Base-by-base conservation (phyloP, 1,140 invertebrate genomes). In the Pseudomyrmex cubaensis region DNA sequence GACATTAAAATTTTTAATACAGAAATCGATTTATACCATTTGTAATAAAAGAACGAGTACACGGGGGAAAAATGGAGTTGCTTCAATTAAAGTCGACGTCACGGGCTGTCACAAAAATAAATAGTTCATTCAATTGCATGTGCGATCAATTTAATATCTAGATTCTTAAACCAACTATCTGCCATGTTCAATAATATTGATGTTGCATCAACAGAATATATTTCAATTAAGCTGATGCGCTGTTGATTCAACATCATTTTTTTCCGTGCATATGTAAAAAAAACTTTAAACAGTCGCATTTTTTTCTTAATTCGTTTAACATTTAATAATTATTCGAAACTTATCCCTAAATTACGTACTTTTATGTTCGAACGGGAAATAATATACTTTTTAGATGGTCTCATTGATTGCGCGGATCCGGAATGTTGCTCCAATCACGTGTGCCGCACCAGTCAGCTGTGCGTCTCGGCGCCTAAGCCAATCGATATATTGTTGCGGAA, bases 371-470 rank as follows among this genome's bases (percentile, higher is more conserved):
- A 75, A 86, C 46, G 13, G 4, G 17, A 10, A 17, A 17, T 66
- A 52, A 87, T 61, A 20, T 67, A 87, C 52, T 86, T 82, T 95
- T 10, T 93, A 99, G 99, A 99, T 96, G 98, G 98, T 82, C 95
- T 99, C 67, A 96, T 97, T 48, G 99, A 99, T 94, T 99, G 99
- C 93, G 97, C 99, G 92, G 99, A 99, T 95, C 98, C 98, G 0
- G 99, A 99, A 95, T 99, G 99, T 94, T 99, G 98, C 94, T 95
- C 96, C 62, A 97, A 96, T 91, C 94, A 96, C 50, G 95, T 96
- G 2, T 99, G 99, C 93, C 96, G 96, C 84, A 96, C 96, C 62
- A 98, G 97, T 90, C 96, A 98, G 88, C 96, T 98, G 22, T 99
- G 98, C 93, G 97, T 98, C 1, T 97, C 97, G 0, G 97, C 98